These are phyloP conservation scores for Gobionotothen gibberifrons DNA, from an alignment of 2,797 vertebrate species.

Conservation along the genomic window DNA sequence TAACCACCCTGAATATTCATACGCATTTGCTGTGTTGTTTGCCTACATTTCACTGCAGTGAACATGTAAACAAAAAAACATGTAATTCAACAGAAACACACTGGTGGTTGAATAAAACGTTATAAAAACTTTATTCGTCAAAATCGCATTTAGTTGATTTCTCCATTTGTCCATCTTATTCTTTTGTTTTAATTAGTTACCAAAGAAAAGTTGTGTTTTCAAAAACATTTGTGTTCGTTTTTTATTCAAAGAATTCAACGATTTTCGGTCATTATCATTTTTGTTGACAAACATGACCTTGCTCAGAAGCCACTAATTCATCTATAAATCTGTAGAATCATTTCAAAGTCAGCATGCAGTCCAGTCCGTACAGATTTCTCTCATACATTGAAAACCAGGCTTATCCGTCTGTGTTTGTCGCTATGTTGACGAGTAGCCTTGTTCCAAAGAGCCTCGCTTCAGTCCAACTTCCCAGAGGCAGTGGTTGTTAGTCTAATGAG, in stretches of 20 bases:
- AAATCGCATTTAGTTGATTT: not conserved
- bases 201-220: not conserved
- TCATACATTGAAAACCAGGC: not conserved
- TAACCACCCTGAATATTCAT: not conserved
- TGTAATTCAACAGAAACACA: not conserved
- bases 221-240: not conserved
- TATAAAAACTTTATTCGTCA: too few species aligned
- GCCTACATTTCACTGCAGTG: too few species aligned
- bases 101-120: not conserved
- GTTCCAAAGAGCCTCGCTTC: not conserved
- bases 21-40: not conserved
- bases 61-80: too few species aligned
- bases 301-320: not conserved
- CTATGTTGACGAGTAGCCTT: constrained; percentile 19
- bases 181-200: not conserved
- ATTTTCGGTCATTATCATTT: not conserved
- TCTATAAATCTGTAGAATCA: not conserved
- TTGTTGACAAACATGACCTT: not conserved
- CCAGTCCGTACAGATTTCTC: not conserved
- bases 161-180: not conserved
- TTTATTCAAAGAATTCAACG: not conserved
- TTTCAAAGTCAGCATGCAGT: not conserved
- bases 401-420: constrained; percentile 4
- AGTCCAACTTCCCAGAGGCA: constrained; percentile 36
- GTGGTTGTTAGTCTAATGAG: constrained; percentile 52